Evolutionary conservation across 2,113 vertebrate genomes (phyloP).

Genomic region (Rousettus leschenaultii): DNA sequence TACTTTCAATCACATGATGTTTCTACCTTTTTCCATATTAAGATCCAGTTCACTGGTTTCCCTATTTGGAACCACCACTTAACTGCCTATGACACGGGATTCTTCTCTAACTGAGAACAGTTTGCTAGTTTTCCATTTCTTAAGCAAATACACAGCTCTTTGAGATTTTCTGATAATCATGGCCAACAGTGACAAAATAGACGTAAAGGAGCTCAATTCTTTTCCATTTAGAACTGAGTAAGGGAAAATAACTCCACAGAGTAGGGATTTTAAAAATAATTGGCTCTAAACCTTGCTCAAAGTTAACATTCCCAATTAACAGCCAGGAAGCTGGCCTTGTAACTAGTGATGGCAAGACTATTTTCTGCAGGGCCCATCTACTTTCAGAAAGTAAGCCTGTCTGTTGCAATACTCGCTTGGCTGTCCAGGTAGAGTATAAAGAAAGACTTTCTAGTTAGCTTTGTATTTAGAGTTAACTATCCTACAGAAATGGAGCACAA

Average conservation of each 20-base stretch:
- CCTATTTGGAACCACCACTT: not conserved
- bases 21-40: not conserved
- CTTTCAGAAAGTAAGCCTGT: not conserved
- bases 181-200: not conserved
- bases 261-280: not conserved
- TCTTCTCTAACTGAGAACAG: not conserved
- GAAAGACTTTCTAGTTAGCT: not conserved
- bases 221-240: not conserved
- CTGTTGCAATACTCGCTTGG: not conserved
- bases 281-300: not conserved
- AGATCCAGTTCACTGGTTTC: not conserved
- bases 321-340: not conserved
- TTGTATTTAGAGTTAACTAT: not conserved
- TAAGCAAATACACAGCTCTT: constrained; percentile 6
- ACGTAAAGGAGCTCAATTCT: not conserved
- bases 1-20: not conserved
- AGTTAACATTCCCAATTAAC: not conserved
- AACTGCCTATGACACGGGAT: not conserved
- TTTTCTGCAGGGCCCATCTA: not conserved
- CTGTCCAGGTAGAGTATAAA: not conserved
- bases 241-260: not conserved
- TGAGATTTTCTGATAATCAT: not conserved
- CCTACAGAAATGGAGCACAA: not conserved
- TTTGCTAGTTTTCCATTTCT: not conserved
- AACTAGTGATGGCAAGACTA: not conserved